Evolutionary conservation across 2,888 invertebrate species (phyloP), one percentile per base, ranked within the genome.

Genomic region (Protonemura montana): DNA sequence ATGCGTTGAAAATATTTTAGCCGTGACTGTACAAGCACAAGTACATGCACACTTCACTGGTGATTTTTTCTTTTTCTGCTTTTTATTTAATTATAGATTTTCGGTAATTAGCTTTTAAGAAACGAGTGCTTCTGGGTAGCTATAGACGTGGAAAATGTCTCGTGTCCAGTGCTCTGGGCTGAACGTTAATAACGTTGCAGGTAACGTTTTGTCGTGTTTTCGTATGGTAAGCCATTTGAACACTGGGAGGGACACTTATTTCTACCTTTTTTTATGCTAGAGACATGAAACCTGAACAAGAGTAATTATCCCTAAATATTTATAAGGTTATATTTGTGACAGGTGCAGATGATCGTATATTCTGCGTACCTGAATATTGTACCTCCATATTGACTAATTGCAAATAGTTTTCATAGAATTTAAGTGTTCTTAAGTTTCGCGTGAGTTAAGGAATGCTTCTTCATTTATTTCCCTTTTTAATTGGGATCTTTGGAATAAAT

Each of bases 201-300:
- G n/a, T n/a, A 59, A 59, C 59, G 59, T 16, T 59, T 59, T 59
- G 59, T 59, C 59, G 13, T 59, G 59, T 10, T 3, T 21, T 13
- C 41, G 13, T 35, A 10, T 21, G 59, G 59, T 35, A 3, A 10
- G 21, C 59, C 16, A 59, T 10, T 59, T 59, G 3, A 59, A 59
- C 81, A 81, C 81, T 81, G 6, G 28, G 28, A 81, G 81, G 81
- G 81, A 30, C 28, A 81, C 30, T 81, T 81, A 81, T 81, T 81
- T 81, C 81, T 16, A 30, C 28, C n/a, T n/a, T 81, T 81, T 81
- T 81, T 81, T 59, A 59, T 59, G 59, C 59, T 21, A 59, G 21
- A 59, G 59, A 59, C 59, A 41, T 59, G 21, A 59, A 59, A 59
- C 59, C 21, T 59, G 16, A 59, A 59, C 16, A 59, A 21, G 21